Evolutionary conservation across 2,113 vertebrate genomes (phyloP).

Genomic region (Cyanistes caeruleus): DNA sequence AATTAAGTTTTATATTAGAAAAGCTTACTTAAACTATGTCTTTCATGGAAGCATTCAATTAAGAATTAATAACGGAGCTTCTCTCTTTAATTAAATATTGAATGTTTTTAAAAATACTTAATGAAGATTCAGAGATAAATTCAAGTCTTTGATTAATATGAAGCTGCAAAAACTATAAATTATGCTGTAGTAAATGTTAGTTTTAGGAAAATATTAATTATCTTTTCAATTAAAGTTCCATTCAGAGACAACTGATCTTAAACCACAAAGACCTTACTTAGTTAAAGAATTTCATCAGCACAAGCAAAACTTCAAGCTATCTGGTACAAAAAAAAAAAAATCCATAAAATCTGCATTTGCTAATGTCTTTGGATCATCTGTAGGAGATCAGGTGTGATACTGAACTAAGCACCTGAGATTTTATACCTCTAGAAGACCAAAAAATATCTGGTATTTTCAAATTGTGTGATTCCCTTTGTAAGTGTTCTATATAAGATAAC

Average conservation of each 20-base stretch:
- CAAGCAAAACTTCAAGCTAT: not conserved
- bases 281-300: not conserved
- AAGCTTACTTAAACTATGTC: not conserved
- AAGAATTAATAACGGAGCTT: not conserved
- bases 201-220: not conserved
- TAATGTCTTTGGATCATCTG: not conserved
- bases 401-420: not conserved
- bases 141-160: not conserved
- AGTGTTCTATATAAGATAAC: not conserved
- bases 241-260: not conserved
- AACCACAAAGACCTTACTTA: not conserved
- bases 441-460: not conserved
- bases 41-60: not conserved
- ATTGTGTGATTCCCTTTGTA: not conserved
- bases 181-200: not conserved
- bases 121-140: not conserved
- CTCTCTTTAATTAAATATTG: not conserved
- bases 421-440: not conserved
- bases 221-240: not conserved
- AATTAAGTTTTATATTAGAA: not conserved
- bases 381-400: accelerated
- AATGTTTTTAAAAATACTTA: not conserved
- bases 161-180: not conserved
- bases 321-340: not conserved
- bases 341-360: not conserved